Base-by-base conservation (phyloP, 2,113 vertebrate genomes). In the Poeciliopsis occidentalis region DNA sequence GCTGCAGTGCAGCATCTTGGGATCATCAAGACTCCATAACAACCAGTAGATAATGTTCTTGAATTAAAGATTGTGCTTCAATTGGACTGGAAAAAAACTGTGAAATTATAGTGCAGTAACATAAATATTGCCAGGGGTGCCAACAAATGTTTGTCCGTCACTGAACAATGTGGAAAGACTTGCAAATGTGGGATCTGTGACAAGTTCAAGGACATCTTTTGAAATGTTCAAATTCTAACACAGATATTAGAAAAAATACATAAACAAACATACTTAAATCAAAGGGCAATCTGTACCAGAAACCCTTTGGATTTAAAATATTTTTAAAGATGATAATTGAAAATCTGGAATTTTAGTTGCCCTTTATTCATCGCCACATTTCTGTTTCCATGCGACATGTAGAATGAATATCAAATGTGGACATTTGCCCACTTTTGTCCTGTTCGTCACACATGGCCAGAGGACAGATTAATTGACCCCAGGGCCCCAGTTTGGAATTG, bases 401-500 rank as follows among this genome's bases (percentile, higher is more conserved):
- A 60, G 22, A 17, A 26, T 30, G 51, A 34, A 26, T 30, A 69
- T 31, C 8, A 34, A n/a, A 29, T 31, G 30, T 47, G 29, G 30
- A 47, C 32, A 27, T 54, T 67, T 75, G 62, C 17, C 30, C 51
- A 68, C 27, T 51, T 79, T 83, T 79, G 74, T 79, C 37, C 65
- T 68, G 4, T 62, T 75, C 60, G 27, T 67, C 76, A 65, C 64
- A 82, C 67, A 83, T 79, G 39, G 73, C 73, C 72, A 80, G 69
- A 73, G 66, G 75, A 39, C 68, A 34, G 68, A 79, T 84, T 69
- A 47, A 66, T 32, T 80, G 69, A 87, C 75, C 67, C 60, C 19
- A 22, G 62, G 78, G 76, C 81, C 82, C 71, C 75, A 78, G 75
- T 71, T 89, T 86, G 78, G 69, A 69, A 75, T 85, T 63, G 30